Evolutionary conservation across 1,140 invertebrate genomes (phyloP), one percentile per base, ranked within the genome.

Genomic region (Bilobella aurantiaca): DNA sequence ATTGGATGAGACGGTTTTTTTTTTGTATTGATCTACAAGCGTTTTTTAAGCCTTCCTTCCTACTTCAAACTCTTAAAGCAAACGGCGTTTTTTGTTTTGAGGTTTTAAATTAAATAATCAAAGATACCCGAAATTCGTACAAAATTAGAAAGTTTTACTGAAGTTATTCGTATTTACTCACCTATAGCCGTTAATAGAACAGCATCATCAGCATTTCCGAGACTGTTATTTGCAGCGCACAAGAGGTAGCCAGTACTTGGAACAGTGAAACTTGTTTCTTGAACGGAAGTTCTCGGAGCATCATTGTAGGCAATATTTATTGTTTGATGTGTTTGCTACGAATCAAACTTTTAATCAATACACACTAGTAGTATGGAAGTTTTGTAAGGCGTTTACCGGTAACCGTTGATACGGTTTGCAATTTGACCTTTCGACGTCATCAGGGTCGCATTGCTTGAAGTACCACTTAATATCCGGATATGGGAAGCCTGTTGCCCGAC

Each of bases 401-500:
- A 58, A 57, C 23, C 5, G 5, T 42, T 66, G 14, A 21, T 29
- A 46, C 23, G 27, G 14, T n/a, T 34, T 2, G 25, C 1, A 14
- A 42, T 27, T n/a, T 28, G 3, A 37, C 53, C 3, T 14, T 1
- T 23, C 37, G 16, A n/a, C n/a, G 18, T n/a, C 31, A 32, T 58
- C 58, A 28, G 58, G 25, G 25, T 29, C 29, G 37, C 69, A 70
- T 5, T 46, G 18, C 30, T 62, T 29, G n/a, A 65, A 65, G 18
- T 30, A 59, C 68, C 68, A 69, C 30, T 58, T 18, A 18, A 70
- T 62, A 18, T 31, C 53, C 1, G 69, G 65, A 3, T 29, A 37
- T 3, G 69, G 69, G 49, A 28, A 58, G 16, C 62, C 69, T 28
- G 25, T 23, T 0, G 66, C 65, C 14, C n/a, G 5, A 27, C 69